Conservation (phyloP, 2,113 vertebrate species). For the Ailuropoda melanoleuca region DNA sequence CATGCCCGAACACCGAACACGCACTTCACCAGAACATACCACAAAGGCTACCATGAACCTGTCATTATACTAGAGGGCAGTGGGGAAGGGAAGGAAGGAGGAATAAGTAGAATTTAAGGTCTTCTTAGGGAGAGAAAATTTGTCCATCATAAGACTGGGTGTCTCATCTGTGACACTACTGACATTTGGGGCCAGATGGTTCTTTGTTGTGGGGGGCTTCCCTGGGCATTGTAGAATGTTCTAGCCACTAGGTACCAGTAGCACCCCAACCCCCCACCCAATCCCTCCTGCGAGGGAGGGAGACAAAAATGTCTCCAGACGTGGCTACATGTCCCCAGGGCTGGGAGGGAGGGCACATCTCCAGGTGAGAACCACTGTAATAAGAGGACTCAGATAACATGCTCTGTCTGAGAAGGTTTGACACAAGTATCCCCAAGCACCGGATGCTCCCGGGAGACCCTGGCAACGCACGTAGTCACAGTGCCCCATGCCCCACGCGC, state of each 20-base stretch:
- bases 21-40: neutral
- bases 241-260: neutral
- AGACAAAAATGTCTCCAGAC: neutral
- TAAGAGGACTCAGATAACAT: neutral
- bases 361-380: neutral
- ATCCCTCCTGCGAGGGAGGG: neutral
- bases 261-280: neutral
- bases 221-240: neutral
- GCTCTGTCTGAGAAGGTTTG: neutral
- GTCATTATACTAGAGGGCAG: neutral
- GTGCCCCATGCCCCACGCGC: neutral
- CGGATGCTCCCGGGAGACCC: neutral
- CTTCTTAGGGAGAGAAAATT: neutral
- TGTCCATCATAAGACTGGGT: neutral
- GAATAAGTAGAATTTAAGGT: neutral
- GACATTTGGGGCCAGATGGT: neutral
- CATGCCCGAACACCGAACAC: too few species aligned
- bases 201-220: neutral
- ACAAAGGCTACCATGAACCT: neutral
- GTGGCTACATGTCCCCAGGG: neutral
- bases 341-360: neutral
- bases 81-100: neutral
- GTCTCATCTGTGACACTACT: neutral
- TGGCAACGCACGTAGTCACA: neutral
- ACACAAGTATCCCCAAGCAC: neutral